Conservation (phyloP, 2,888 invertebrate genomes). For the Metellina segmentata region DNA sequence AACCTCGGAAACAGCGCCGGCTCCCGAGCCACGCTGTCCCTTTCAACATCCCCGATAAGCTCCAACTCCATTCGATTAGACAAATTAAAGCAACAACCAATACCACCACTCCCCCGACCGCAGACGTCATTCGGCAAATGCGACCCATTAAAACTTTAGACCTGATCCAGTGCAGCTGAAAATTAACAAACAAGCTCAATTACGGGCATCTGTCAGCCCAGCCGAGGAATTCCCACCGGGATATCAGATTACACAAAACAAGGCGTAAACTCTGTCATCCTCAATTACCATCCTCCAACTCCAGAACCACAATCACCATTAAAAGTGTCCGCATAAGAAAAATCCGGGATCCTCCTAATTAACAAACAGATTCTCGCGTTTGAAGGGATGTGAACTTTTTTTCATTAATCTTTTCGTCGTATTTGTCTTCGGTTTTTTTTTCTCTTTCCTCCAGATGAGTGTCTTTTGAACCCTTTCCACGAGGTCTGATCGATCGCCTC, state of each 20-base stretch:
- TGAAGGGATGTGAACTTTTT: background rate
- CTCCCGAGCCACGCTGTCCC: no score
- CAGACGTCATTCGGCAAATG: no score
- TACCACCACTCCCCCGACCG: no score
- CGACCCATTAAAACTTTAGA: no score
- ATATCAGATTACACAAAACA: constrained; percentile 21
- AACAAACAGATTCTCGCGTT: constrained; percentile 22
- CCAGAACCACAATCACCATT: constrained; percentile 5
- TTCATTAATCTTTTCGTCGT: background rate
- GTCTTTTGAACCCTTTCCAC: background rate
- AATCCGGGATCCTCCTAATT: constrained; percentile 32
- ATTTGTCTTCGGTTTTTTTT: background rate
- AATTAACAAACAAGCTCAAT: background rate
- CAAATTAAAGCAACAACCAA: no score
- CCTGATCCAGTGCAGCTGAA: no score
- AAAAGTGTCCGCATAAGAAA: background rate
- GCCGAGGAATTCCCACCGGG: background rate
- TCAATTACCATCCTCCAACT: constrained; percentile 28
- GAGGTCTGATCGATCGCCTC: constrained; percentile 21
- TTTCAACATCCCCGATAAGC: no score
- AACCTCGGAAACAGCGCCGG: no score
- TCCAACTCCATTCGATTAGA: no score
- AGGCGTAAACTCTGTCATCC: background rate
- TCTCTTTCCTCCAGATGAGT: background rate
- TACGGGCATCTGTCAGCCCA: constrained; percentile 18